These are phyloP conservation scores for Scaptomyza reducta DNA, from an alignment of 2,888 invertebrate genomes.

Conservation along the genomic window DNA sequence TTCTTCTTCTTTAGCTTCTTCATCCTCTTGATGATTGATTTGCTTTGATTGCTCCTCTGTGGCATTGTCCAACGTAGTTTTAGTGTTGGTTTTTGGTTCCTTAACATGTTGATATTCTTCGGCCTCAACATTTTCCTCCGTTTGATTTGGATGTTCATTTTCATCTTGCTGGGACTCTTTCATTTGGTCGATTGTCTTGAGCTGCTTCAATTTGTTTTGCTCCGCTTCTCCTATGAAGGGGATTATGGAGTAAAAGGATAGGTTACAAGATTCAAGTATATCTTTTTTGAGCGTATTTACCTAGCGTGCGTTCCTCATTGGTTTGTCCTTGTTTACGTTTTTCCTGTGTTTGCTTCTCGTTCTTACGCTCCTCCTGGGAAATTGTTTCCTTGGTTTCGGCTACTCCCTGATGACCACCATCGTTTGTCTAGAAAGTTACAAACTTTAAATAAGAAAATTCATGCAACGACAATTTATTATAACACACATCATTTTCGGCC, in stretches of 20 bases:
- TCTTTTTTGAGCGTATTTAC: conserved; percentile 38
- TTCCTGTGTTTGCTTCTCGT: conserved; percentile 84
- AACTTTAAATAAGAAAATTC: neutral
- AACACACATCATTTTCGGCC: conserved; percentile 87
- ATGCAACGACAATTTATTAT: neutral
- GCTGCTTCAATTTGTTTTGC: conserved; percentile 81
- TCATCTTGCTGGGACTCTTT: conserved; percentile 84
- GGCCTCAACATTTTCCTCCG: conserved; percentile 85
- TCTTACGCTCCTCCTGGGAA: conserved; percentile 82
- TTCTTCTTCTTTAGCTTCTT: conserved; percentile 86
- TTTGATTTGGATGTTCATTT: conserved; percentile 84
- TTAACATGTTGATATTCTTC: conserved; percentile 94
- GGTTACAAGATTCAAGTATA: neutral
- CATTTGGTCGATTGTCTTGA: conserved; percentile 85
- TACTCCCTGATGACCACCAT: conserved; percentile 88
- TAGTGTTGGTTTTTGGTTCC: conserved; percentile 89
- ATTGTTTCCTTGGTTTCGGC: conserved; percentile 83
- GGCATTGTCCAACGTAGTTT: conserved; percentile 90
- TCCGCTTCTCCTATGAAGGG: conserved; percentile 78
- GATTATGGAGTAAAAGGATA: neutral
- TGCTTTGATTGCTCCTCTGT: conserved; percentile 91
- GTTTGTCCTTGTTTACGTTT: conserved; percentile 90
- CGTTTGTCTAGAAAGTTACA: conserved; percentile 75
- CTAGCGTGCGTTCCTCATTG: conserved; percentile 89
- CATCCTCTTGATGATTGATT: conserved; percentile 87